Evolutionary conservation across 1,140 invertebrate genomes (phyloP), one percentile per base, ranked within the genome.

Genomic region (Asobara japonica): DNA sequence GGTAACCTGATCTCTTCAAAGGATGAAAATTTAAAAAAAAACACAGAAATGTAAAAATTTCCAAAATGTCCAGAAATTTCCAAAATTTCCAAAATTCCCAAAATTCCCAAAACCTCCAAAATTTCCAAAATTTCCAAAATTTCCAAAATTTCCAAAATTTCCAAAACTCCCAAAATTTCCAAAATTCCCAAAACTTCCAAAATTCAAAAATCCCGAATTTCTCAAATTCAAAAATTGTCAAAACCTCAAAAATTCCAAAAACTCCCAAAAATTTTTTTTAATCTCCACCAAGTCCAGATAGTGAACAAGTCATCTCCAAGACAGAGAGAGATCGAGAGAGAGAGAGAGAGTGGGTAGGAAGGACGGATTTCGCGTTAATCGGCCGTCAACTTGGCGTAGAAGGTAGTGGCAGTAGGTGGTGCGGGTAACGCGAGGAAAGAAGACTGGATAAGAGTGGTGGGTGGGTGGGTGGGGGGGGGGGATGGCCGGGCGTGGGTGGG

Each of bases 401-500:
- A 62, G 73, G 69, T 48, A 56, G 69, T 72, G 69, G 20, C 20
- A 60, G 64, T 31, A 25, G 45, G 25, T 48, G 27, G 56, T 25
- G 31, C 48, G 38, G n/a, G 29, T 38, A 56, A 16, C 38, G 18
- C 16, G 56, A 22, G 13, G 41, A 13, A 18, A 45, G 11, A 48
- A 8, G 18, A 31, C 25, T 36, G 25, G 20, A n/a, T n/a, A 51
- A n/a, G 25, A 31, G 29, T 61, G 65, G 65, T 38, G 22, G 20
- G 61, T 11, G 56, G 16, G 27, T 2, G 10, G 31, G 18, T 10
- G 7, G 7, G 64, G 25, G 36, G 33, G 6, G 22, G 30, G 10
- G 64, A 67, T 65, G 65, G 45, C 67, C 36, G 75, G 73, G 71
- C 67, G 75, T 65, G 68, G 77, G 75, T 74, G 74, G 72, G 73